A percentile compares a stretch with the other conserved stretches of the same genome.
Evolutionary conservation across 1,140 invertebrate genomes (phyloP).

Genomic region (Trachelipus rathkii): DNA sequence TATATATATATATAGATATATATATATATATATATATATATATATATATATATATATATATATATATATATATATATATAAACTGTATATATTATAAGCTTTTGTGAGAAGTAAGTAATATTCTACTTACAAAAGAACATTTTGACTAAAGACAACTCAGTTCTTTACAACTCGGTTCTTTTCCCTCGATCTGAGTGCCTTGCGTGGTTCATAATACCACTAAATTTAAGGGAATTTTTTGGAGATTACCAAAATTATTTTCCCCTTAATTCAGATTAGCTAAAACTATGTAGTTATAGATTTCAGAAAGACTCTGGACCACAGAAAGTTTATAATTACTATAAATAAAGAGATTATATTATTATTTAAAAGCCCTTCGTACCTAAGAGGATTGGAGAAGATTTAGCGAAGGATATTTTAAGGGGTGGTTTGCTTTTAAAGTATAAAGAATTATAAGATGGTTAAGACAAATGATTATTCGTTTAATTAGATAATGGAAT

Average conservation of each 20-base stretch:
- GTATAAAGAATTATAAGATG: constrained; percentile 1
- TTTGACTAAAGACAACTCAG: not conserved
- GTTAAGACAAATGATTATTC: not conserved
- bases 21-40: constrained; percentile 15
- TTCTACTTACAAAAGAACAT: not conserved
- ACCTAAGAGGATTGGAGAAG: not conserved
- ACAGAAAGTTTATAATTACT: not conserved
- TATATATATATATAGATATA: constrained; percentile 11
- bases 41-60: constrained; percentile 15
- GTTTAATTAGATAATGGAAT: not conserved
- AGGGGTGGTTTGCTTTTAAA: not conserved
- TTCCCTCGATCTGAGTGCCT: not conserved
- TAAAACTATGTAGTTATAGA: not conserved
- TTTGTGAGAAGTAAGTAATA: not conserved
- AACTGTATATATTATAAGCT: not conserved
- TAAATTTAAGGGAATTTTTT: constrained; percentile 4
- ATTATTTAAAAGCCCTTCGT: not conserved
- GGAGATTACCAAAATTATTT: not conserved
- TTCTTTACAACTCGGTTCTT: not conserved
- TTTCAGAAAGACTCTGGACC: not conserved
- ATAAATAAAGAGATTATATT: not conserved
- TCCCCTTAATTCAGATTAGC: not conserved
- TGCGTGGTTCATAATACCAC: not conserved
- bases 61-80: not conserved
- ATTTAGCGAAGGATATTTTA: too few species aligned